Conservation (phyloP, 2,113 vertebrate species). For the Epinephelus cyanopodus region DNA sequence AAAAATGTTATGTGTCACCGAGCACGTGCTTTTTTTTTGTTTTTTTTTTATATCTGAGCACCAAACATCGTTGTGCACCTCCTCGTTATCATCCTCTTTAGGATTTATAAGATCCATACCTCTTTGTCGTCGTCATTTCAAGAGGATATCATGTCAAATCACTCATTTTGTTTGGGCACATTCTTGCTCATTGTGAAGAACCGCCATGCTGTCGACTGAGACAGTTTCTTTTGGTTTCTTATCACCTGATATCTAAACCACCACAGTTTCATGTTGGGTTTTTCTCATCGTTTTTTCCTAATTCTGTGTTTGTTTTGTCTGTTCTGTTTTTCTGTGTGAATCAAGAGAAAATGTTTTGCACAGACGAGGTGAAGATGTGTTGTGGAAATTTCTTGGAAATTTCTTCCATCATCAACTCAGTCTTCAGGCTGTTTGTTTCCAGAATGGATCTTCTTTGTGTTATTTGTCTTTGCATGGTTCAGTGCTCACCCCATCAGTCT, state of each 20-base stretch:
- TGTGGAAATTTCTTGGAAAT: not conserved
- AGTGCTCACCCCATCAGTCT: conserved; percentile 19
- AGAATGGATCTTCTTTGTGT: not conserved
- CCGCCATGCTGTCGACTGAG: conserved; percentile 15
- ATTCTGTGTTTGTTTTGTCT: conserved; percentile 27
- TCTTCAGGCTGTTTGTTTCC: conserved; percentile 14
- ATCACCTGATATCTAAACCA: conserved; percentile 30
- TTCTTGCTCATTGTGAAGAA: conserved; percentile 10
- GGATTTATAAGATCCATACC: not conserved
- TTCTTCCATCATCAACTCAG: not conserved
- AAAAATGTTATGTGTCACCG: conserved; percentile 45
- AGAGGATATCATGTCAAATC: conserved; percentile 58
- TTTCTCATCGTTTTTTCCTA: not conserved
- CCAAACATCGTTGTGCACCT: conserved; percentile 35
- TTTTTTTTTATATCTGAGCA: conserved; percentile 45
- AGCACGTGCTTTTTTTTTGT: conserved; percentile 46
- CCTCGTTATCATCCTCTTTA: not conserved
- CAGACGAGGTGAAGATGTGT: conserved; percentile 1
- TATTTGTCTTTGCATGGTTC: conserved; percentile 22
- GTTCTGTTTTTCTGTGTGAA: not conserved
- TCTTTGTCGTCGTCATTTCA: conserved; percentile 33
- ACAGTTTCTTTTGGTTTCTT: conserved; percentile 27
- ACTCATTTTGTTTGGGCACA: conserved; percentile 67
- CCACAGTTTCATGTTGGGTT: not conserved
- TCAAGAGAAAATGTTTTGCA: not conserved